These are phyloP conservation scores for Dioctria rufipes DNA, from an alignment of 2,888 invertebrate species.

Conservation along the genomic window DNA sequence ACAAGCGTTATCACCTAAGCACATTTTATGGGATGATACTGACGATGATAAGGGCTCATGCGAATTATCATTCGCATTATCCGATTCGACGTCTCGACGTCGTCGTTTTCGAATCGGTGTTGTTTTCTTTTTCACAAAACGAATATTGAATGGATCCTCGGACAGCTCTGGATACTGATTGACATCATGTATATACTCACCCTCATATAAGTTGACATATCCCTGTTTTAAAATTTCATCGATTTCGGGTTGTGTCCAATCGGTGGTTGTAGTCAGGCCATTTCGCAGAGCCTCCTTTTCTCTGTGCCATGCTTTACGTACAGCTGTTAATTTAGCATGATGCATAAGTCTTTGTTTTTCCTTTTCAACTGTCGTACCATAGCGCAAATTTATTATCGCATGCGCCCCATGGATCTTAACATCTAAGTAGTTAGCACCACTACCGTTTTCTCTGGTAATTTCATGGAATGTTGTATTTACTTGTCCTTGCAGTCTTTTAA, in stretches of 20 bases:
- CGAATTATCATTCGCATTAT: constrained; percentile 52
- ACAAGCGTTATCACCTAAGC: constrained; percentile 62
- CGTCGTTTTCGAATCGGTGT: constrained; percentile 81
- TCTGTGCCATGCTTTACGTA: constrained; percentile 93
- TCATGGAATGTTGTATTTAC: constrained; percentile 94
- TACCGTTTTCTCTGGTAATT: constrained; percentile 79
- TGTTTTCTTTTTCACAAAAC: constrained; percentile 86
- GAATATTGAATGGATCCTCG: constrained; percentile 95
- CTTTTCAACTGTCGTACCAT: constrained; percentile 92
- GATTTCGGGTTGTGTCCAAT: constrained; percentile 90
- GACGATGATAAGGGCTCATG: constrained; percentile 62
- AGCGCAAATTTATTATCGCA: constrained; percentile 93
- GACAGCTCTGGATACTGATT: constrained; percentile 92
- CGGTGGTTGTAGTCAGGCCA: constrained; percentile 82
- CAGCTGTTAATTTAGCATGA: constrained; percentile 90
- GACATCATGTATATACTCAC: constrained; percentile 93
- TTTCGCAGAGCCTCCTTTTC: constrained; percentile 88
- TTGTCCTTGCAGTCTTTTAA: constrained; percentile 91
- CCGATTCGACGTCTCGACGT: constrained; percentile 62
- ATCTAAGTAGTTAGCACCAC: constrained; percentile 84
- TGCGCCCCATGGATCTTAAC: constrained; percentile 93
- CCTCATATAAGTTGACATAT: constrained; percentile 88
- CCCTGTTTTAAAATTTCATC: constrained; percentile 91
- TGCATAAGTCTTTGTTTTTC: constrained; percentile 91
- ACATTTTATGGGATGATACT: constrained; percentile 61